Conservation (phyloP, 2,113 vertebrate species). For the Gyps fulvus region DNA sequence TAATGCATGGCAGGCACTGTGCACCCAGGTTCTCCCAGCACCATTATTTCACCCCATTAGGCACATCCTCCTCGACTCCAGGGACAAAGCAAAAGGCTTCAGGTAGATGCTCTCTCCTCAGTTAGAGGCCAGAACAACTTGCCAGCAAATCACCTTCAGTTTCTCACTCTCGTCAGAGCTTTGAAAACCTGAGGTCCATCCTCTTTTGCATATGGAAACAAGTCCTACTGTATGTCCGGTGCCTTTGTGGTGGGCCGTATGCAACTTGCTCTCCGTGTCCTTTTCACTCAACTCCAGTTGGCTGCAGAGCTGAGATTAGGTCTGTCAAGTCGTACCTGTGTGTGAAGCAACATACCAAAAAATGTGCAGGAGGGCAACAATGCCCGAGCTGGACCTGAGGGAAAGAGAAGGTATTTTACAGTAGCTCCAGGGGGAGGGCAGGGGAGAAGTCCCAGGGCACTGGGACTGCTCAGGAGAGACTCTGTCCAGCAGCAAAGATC, state of each 20-base stretch:
- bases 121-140: background rate
- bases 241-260: background rate
- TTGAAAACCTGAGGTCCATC: fast-evolving
- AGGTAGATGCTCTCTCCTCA: background rate
- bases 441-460: background rate
- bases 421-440: fast-evolving
- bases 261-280: background rate
- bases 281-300: background rate
- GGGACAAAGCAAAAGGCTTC: background rate
- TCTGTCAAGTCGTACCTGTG: fast-evolving
- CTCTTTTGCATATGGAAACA: fast-evolving
- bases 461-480: background rate
- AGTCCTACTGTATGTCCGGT: fast-evolving
- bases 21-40: conserved; percentile 1
- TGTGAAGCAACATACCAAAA: background rate
- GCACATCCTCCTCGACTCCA: background rate
- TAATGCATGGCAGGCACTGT: conserved; percentile 33
- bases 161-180: background rate
- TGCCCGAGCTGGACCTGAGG: background rate
- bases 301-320: background rate
- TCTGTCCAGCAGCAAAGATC: background rate
- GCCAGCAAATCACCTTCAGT: background rate
- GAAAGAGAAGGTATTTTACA: background rate
- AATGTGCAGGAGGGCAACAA: fast-evolving
- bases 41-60: background rate